Evolutionary conservation across 2,888 invertebrate species (phyloP).

Genomic region (Tribolium freemani): DNA sequence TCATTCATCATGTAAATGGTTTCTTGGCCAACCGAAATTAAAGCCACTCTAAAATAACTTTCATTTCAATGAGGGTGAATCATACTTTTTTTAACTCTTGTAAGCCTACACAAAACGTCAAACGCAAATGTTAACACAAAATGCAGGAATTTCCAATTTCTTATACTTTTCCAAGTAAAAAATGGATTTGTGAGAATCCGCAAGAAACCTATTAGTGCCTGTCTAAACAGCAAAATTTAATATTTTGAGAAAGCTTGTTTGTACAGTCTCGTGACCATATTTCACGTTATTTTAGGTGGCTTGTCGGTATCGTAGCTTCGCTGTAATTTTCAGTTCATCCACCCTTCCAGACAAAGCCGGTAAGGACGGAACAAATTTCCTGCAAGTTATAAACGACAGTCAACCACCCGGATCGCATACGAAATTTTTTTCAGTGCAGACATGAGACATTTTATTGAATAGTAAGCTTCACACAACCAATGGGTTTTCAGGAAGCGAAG

Average conservation of each 20-base stretch:
- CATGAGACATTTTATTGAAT: background rate
- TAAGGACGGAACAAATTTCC: slow-evolving; percentile 21
- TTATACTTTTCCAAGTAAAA: background rate
- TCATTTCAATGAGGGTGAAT: slow-evolving; percentile 10
- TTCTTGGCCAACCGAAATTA: slow-evolving; percentile 8
- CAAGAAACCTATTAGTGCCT: slow-evolving; percentile 4
- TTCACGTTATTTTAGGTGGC: slow-evolving; percentile 19
- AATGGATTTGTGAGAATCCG: slow-evolving; percentile 10
- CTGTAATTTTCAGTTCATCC: slow-evolving; percentile 33
- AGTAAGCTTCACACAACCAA: too few species aligned
- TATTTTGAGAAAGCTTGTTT: slow-evolving; percentile 7
- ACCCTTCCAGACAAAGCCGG: slow-evolving; percentile 28
- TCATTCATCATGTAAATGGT: slow-evolving; percentile 15
- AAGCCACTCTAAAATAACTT: slow-evolving; percentile 13
- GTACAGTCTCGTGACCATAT: background rate
- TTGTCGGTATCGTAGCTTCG: background rate
- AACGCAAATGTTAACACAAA: background rate
- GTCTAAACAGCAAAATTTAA: background rate
- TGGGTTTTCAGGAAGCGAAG: background rate
- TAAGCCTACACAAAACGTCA: background rate
- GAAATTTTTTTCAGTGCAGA: slow-evolving; percentile 13
- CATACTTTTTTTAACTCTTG: background rate
- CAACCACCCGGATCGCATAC: slow-evolving; percentile 16
- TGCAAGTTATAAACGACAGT: slow-evolving; percentile 17
- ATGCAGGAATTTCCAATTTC: slow-evolving; percentile 3